Base-by-base conservation (phyloP, 2,797 vertebrate genomes). In the Artibeus lituratus region DNA sequence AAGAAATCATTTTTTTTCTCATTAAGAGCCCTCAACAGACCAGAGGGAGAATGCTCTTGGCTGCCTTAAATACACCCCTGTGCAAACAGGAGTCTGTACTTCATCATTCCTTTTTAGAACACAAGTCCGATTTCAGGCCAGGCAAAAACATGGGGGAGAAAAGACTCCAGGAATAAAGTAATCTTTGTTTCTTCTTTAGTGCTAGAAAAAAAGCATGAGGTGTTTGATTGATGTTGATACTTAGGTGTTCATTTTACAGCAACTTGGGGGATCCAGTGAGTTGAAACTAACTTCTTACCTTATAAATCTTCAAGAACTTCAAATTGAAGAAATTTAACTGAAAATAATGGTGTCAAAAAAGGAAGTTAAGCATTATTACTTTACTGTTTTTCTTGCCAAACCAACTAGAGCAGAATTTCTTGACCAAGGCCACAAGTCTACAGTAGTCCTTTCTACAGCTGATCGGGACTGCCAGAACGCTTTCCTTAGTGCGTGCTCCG, bases 141-240 rank as follows among this genome's bases (percentile, higher is more conserved):
- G 91, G 93, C 85, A 96, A 96, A 98, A 92, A 94, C 90, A 65
- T 19, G 37, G n/a, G 65, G 24, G 62, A 59, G 62, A 65, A 96
- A 74, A 95, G 92, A 81, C 90, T 59, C 77, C 24, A 42, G 92
- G 96, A 97, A 98, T 97, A 98, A 98, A 98, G 97, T 97, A 3
- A 97, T 93, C 96, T 98, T 98, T 98, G 97, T 98, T 98, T 98
- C 83, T 83, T 91, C 59, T 86, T 96, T 86, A 92, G 35, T 39
- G 2, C 29, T 88, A 83, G 59, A 9, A 76, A 73, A 88, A 88
- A 87, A 53, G 32, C 70, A 49, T 0, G 72, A 65, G 35, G 37
- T 47, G 26, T 74, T 94, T 97, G 92, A 97, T 86, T 76, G 93
- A 97, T 89, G 85, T 51, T 26, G 84, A 89, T 57, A 39, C 26